Evolutionary conservation across 1,140 invertebrate species (phyloP), one percentile per base, ranked within the genome.

Genomic region (Pogonomyrmex barbatus): DNA sequence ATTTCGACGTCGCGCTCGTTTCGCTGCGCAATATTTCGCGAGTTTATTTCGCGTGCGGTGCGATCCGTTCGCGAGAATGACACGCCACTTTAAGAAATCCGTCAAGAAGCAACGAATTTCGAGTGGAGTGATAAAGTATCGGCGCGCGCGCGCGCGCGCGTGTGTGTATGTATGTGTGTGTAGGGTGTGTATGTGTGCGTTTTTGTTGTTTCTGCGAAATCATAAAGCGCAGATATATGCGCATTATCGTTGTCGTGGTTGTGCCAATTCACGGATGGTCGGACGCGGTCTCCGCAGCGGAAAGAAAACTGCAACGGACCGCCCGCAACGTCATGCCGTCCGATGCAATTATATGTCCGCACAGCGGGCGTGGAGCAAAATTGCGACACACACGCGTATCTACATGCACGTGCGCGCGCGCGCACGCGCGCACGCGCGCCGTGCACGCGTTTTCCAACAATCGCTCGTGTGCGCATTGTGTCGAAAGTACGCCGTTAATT

Each of bases 401-500:
- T 47, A 33, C 30, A 62, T 17, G n/a, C 10, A 52, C 6, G 24
- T 47, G 14, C 42, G 2, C 12, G 42, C 12, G 52, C n/a, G 14
- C 33, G 33, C 50, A 65, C 39, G 2, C 12, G 42, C 12, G 52
- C n/a, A 10, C 33, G 33, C 50, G 39, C 39, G 24, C 36, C 14
- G 12, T 67, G 17, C 45, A 50, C 42, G 47, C 77, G 77, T 79
- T 62, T 79, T 79, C 47, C 77, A 68, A 68, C 77, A 68, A 54
- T 79, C 77, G 45, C 33, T 79, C 62, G 47, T 79, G 77, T 56
- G 65, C 52, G 17, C 65, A 71, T 71, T 82, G 78, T 73, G 79
- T 71, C 79, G 79, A 82, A 82, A 82, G 79, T 73, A 45, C 79
- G 54, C 52, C 54, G 67, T 73, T 83, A 83, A 83, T 83, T 83